Evolutionary conservation across 2,888 invertebrate genomes (phyloP).

Genomic region (Adineta ricciae): DNA sequence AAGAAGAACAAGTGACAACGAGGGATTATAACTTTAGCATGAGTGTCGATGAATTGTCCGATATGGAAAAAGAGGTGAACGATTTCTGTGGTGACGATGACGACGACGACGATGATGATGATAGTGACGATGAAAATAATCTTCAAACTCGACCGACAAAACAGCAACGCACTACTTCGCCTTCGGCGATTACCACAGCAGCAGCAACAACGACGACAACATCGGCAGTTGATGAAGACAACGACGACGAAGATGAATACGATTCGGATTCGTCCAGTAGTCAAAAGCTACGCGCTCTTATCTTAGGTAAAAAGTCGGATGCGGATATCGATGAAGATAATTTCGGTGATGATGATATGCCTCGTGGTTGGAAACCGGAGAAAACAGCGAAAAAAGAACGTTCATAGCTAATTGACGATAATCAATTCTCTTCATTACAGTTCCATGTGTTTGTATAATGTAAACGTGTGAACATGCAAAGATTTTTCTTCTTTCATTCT

Average conservation of each 20-base stretch:
- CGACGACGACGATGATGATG: neutral
- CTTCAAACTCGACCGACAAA: neutral
- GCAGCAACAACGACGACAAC: no score
- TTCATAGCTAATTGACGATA: neutral
- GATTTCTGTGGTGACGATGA: constrained; percentile 16
- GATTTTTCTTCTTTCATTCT: neutral
- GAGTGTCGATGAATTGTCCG: neutral
- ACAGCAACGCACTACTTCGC: neutral
- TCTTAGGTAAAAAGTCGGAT: neutral
- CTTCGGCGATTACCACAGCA: neutral
- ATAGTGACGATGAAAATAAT: neutral
- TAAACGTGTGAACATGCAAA: neutral
- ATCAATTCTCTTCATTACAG: neutral
- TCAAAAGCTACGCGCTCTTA: neutral
- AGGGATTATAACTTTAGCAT: constrained; percentile 18
- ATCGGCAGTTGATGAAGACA: no score
- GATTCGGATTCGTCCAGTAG: neutral
- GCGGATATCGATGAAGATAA: neutral
- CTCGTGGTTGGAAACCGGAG: neutral
- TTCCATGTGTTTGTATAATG: neutral
- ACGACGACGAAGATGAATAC: constrained; percentile 18
- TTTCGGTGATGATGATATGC: neutral
- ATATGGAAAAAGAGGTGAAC: constrained; percentile 33
- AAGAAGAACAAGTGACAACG: constrained; percentile 21
- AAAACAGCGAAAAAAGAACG: neutral